Conservation (phyloP, 1,140 invertebrate species). For the Sinonovacula constricta region DNA sequence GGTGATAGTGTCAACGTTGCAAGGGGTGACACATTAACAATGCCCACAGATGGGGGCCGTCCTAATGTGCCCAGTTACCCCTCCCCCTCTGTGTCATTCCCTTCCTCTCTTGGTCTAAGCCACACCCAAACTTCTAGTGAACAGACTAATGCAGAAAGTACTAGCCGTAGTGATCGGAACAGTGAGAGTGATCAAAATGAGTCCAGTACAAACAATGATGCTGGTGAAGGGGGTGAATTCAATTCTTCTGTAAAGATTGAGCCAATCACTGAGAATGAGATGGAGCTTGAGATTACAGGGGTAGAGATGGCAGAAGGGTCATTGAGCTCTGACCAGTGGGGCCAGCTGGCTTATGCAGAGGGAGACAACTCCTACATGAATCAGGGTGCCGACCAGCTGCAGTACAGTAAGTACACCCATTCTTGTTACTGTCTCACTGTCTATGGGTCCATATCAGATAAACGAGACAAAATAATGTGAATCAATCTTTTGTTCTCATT, state of each 20-base stretch:
- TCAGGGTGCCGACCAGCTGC: background rate
- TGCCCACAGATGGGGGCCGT: no score
- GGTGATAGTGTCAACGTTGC: no score
- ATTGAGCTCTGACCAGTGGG: background rate
- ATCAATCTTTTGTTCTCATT: no score
- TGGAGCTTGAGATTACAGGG: conserved; percentile 44
- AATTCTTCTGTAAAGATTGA: conserved; percentile 34
- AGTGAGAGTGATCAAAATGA: conserved; percentile 1
- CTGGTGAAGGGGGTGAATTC: conserved; percentile 1
- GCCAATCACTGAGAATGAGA: conserved; percentile 41
- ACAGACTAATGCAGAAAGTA: background rate
- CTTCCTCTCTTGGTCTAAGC: background rate
- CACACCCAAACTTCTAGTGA: conserved; percentile 7
- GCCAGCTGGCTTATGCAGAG: background rate
- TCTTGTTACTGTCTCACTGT: no score
- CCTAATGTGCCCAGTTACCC: no score
- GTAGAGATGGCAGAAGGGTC: conserved; percentile 20
- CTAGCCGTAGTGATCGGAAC: background rate
- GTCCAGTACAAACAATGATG: background rate
- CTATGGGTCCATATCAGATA: no score
- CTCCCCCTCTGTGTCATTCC: conserved; percentile 16
- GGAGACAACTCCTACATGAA: background rate
- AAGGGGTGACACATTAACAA: no score
- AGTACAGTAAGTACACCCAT: conserved; percentile 37
- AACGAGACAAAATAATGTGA: no score